phyloP scores from a whole-genome alignment of 2,113 vertebrate genomes.

The Bubo bubo region DNA sequence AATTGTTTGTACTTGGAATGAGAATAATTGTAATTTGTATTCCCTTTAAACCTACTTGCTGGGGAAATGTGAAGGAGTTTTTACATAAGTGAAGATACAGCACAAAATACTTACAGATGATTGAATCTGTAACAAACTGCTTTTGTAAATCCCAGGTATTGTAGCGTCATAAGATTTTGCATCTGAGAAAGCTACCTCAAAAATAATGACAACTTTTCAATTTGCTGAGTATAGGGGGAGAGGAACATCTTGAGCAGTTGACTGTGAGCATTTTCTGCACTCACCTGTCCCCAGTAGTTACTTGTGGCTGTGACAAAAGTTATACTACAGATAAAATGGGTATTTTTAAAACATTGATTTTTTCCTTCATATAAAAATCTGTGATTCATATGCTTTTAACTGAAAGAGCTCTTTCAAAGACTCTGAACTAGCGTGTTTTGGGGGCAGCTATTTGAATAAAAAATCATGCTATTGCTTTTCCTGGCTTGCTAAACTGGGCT shows the following conservation, averaged over 20 bases:
- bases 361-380: not conserved
- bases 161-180: not conserved
- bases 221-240: not conserved
- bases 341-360: not conserved
- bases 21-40: not conserved
- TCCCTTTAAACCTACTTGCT: not conserved
- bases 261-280: not conserved
- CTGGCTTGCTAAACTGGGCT: not conserved
- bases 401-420: not conserved
- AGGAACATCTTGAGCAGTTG: not conserved
- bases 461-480: not conserved
- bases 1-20: not conserved
- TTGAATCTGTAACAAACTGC: not conserved
- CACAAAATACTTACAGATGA: not conserved
- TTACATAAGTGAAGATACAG: not conserved
- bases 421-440: not conserved
- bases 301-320: not conserved
- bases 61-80: not conserved
- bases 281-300: not conserved
- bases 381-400: not conserved
- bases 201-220: not conserved
- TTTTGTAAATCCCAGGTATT: not conserved
- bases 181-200: not conserved
- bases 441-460: not conserved
- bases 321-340: not conserved